Percentiles rank a stretch among this genome's conserved stretches.
phyloP scores from a whole-genome alignment of 2,888 invertebrate genomes.

The Ypsolopha sequella region DNA sequence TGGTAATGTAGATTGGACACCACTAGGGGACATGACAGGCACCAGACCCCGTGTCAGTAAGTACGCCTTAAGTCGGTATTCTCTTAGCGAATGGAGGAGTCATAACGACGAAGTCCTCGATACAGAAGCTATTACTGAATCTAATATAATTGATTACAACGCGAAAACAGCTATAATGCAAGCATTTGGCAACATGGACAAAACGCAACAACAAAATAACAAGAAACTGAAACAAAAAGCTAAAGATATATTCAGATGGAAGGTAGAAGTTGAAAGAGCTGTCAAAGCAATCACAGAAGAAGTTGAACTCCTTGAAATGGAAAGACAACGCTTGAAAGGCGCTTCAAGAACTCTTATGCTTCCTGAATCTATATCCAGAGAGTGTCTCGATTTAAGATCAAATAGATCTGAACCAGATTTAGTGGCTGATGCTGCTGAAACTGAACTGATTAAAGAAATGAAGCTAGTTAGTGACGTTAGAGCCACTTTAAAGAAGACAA shows the following conservation, averaged over 20 bases:
- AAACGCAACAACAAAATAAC: slow-evolving; percentile 77
- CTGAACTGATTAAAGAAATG: slow-evolving; percentile 81
- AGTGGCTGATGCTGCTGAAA: slow-evolving; percentile 81
- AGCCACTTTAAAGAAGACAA: slow-evolving; percentile 70
- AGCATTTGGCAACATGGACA: slow-evolving; percentile 75
- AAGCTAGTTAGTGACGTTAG: slow-evolving; percentile 78
- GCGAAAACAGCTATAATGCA: slow-evolving; percentile 74
- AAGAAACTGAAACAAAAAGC: slow-evolving; percentile 75
- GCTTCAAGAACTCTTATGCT: slow-evolving; percentile 76
- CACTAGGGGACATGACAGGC: slow-evolving; percentile 77
- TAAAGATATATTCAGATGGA: slow-evolving; percentile 80
- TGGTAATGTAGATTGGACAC: slow-evolving; percentile 81
- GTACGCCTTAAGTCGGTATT: slow-evolving; percentile 80
- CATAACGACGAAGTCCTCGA: slow-evolving; percentile 62
- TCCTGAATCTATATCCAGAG: slow-evolving; percentile 81
- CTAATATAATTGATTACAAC: slow-evolving; percentile 71
- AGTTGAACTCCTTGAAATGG: slow-evolving; percentile 75
- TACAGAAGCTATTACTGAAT: slow-evolving; percentile 58
- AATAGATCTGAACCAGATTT: slow-evolving; percentile 80
- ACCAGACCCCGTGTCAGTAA: slow-evolving; percentile 81
- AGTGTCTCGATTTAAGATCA: slow-evolving; percentile 79
- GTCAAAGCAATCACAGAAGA: slow-evolving; percentile 78
- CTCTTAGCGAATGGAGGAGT: slow-evolving; percentile 79
- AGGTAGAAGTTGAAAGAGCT: slow-evolving; percentile 78
- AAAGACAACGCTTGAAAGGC: slow-evolving; percentile 76